A percentile compares a stretch with the other conserved stretches of the same genome.
These are phyloP conservation scores for Mesaphorura yosii DNA, from an alignment of 1,140 invertebrate genomes.

Conservation along the genomic window DNA sequence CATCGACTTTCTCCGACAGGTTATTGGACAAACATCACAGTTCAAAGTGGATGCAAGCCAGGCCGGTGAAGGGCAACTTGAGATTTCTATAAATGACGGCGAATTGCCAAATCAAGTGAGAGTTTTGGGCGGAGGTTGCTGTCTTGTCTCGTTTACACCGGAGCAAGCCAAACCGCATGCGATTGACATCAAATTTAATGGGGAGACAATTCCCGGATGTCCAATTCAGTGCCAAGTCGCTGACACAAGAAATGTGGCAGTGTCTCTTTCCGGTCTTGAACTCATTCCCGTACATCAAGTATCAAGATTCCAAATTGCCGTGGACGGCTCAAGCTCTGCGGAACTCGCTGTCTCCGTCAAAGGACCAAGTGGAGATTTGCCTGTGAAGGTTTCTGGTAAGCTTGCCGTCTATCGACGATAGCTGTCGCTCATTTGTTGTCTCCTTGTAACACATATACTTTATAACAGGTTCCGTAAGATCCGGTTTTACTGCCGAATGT, in stretches of 20 bases:
- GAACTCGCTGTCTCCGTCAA: constrained; percentile 78
- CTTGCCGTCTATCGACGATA: background rate
- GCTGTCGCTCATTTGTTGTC: background rate
- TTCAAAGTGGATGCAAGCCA: constrained; percentile 92
- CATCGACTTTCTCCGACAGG: no score
- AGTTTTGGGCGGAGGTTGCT: constrained; percentile 83
- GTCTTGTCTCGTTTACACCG: constrained; percentile 89
- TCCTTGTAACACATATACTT: background rate
- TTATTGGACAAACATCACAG: constrained; percentile 82
- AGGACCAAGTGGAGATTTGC: constrained; percentile 39
- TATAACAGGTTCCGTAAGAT: constrained; percentile 4
- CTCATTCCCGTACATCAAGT: constrained; percentile 75
- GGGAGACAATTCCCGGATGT: constrained; percentile 81
- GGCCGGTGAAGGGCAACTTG: constrained; percentile 90
- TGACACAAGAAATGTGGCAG: constrained; percentile 63
- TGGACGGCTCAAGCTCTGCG: constrained; percentile 67
- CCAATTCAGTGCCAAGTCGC: constrained; percentile 75
- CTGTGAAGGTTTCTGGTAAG: constrained; percentile 28
- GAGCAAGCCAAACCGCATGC: constrained; percentile 79
- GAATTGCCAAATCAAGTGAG: constrained; percentile 96
- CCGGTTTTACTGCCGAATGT: constrained; percentile 77
- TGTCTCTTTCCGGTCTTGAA: constrained; percentile 67
- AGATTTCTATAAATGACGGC: constrained; percentile 96
- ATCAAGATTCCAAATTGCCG: constrained; percentile 76
- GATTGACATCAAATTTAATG: constrained; percentile 98